Evolutionary conservation across 2,888 invertebrate species (phyloP).

Genomic region (Chrysodeixis includens): DNA sequence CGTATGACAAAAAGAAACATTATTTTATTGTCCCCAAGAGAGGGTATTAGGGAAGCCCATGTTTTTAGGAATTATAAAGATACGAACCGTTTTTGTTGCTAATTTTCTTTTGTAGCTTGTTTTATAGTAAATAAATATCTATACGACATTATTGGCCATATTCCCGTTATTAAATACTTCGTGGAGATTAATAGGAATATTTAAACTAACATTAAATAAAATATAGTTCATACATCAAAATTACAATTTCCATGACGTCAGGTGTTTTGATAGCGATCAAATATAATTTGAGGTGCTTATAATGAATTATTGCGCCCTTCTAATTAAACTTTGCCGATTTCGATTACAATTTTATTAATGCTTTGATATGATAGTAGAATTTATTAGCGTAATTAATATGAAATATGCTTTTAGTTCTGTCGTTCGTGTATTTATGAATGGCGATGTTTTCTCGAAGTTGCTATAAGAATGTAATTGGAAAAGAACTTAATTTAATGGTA

Average conservation of each 20-base stretch:
- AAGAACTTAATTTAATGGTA: not conserved
- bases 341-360: slow-evolving; percentile 51
- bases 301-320: slow-evolving; percentile 47
- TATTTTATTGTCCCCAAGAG: slow-evolving; percentile 30
- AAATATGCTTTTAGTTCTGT: slow-evolving; percentile 40
- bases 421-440: slow-evolving; percentile 17
- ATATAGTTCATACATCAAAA: not conserved
- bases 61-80: not conserved
- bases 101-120: slow-evolving; percentile 1
- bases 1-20: slow-evolving; percentile 38
- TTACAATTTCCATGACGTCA: slow-evolving; percentile 26
- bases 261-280: slow-evolving; percentile 51
- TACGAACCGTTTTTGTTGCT: not conserved
- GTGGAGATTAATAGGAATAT: not conserved
- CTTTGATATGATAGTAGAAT: slow-evolving; percentile 38
- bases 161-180: not conserved
- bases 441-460: not conserved
- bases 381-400: slow-evolving; percentile 50
- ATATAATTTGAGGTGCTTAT: slow-evolving; percentile 36
- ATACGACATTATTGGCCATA: not conserved
- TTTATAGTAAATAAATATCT: not conserved
- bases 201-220: not conserved
- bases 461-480: not conserved
- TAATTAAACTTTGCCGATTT: slow-evolving; percentile 58
- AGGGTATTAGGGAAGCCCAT: slow-evolving; percentile 17